Evolutionary conservation across 2,888 invertebrate species (phyloP).

Genomic region (Machimus rusticus): DNA sequence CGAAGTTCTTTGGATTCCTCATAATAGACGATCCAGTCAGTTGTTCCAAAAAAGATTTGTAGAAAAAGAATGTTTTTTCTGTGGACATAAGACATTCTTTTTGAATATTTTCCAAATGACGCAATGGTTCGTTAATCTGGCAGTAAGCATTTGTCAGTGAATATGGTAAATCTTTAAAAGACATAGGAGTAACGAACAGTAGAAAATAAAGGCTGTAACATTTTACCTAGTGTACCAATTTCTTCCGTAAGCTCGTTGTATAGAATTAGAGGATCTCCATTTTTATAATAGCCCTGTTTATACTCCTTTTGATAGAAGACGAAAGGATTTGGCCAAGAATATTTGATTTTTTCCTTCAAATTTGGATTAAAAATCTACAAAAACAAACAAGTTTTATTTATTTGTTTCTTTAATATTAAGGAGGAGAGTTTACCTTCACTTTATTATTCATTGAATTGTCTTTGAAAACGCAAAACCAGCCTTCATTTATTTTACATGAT

Average conservation of each 20-base stretch:
- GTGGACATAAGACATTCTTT: slow-evolving; percentile 50
- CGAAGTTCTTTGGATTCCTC: slow-evolving; percentile 13
- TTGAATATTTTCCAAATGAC: slow-evolving; percentile 51
- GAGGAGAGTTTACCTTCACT: slow-evolving; percentile 14
- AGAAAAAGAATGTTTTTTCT: slow-evolving; percentile 48
- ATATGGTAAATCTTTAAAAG: slow-evolving; percentile 54
- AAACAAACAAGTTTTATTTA: background rate
- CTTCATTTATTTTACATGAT: slow-evolving; percentile 56
- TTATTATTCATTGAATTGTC: slow-evolving; percentile 49
- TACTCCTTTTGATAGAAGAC: background rate
- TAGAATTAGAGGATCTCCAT: slow-evolving; percentile 54
- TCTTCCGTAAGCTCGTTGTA: slow-evolving; percentile 52
- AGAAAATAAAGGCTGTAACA: background rate
- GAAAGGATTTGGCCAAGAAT: slow-evolving; percentile 45
- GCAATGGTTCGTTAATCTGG: slow-evolving; percentile 53
- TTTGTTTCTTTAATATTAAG: background rate
- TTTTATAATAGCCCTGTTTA: slow-evolving; percentile 52
- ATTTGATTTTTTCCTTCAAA: slow-evolving; percentile 8
- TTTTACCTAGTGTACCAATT: slow-evolving; percentile 51
- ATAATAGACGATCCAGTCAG: slow-evolving; percentile 40
- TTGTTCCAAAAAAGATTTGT: slow-evolving; percentile 41
- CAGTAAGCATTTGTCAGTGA: slow-evolving; percentile 54
- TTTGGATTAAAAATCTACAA: background rate
- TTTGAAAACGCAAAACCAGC: slow-evolving; percentile 61
- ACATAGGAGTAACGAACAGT: background rate